Evolutionary conservation across 2,113 vertebrate species (phyloP).

Genomic region (Antigone vipio): DNA sequence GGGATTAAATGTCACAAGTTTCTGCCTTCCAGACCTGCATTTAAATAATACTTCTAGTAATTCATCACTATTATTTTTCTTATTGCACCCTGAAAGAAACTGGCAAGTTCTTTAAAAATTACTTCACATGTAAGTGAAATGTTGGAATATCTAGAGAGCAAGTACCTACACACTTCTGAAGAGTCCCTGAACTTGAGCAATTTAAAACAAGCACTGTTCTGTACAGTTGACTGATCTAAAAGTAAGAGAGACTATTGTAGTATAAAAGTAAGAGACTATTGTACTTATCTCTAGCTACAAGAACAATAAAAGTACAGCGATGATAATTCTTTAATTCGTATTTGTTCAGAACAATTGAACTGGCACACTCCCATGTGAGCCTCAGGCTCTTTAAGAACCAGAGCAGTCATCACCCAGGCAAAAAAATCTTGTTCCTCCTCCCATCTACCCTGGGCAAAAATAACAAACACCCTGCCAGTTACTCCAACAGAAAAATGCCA

Average conservation of each 20-base stretch:
- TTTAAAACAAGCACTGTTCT: neutral
- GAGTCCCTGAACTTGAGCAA: neutral
- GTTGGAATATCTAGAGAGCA: constrained; percentile 20
- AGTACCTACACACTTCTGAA: neutral
- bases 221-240: neutral
- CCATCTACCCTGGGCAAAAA: neutral
- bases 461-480: neutral
- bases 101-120: neutral
- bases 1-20: neutral
- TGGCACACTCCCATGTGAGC: neutral
- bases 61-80: neutral
- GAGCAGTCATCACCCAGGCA: neutral
- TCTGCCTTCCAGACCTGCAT: neutral
- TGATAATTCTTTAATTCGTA: neutral
- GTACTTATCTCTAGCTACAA: neutral
- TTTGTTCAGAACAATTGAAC: constrained; percentile 12
- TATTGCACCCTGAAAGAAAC: neutral
- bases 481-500: neutral
- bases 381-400: neutral
- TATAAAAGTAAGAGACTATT: neutral
- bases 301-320: neutral
- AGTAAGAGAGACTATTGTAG: neutral
- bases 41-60: neutral
- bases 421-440: neutral
- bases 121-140: neutral